A percentile compares a stretch with the other conserved stretches of the same genome.
Conservation (phyloP, 2,888 invertebrate species). For the Ferrisia virgata region DNA sequence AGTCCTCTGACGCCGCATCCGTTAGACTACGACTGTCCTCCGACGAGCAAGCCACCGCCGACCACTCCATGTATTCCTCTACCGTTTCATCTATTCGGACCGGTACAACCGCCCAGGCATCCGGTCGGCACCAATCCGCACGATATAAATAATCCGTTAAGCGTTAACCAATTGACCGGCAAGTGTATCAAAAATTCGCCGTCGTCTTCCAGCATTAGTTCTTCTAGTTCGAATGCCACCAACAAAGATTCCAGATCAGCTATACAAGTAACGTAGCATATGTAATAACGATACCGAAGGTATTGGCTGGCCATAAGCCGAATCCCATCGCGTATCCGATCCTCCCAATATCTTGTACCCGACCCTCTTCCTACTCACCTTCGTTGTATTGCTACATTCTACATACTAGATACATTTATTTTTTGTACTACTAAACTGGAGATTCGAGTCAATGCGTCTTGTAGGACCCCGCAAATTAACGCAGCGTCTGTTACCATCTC, state of each 20-base stretch:
- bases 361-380: not conserved
- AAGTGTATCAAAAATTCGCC: slow-evolving; percentile 50
- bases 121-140: slow-evolving; percentile 89
- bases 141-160: slow-evolving; percentile 87
- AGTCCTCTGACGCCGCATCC: slow-evolving; percentile 56
- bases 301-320: no score
- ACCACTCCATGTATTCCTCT: slow-evolving; percentile 51
- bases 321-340: not conserved
- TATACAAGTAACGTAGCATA: slow-evolving; percentile 50
- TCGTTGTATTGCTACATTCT: not conserved
- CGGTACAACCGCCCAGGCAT: slow-evolving; percentile 59
- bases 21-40: slow-evolving; percentile 53
- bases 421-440: no score
- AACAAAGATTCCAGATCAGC: slow-evolving; percentile 49
- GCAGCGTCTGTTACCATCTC: not conserved
- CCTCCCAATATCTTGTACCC: not conserved
- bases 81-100: slow-evolving; percentile 57
- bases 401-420: no score
- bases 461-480: not conserved
- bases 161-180: slow-evolving; percentile 73
- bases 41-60: slow-evolving; percentile 50
- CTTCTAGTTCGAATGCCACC: slow-evolving; percentile 45
- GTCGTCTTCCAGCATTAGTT: slow-evolving; percentile 46
- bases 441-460: not conserved
- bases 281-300: not conserved